phyloP scores from a whole-genome alignment of 1,140 invertebrate genomes.

The Leptinotarsa lineolata region DNA sequence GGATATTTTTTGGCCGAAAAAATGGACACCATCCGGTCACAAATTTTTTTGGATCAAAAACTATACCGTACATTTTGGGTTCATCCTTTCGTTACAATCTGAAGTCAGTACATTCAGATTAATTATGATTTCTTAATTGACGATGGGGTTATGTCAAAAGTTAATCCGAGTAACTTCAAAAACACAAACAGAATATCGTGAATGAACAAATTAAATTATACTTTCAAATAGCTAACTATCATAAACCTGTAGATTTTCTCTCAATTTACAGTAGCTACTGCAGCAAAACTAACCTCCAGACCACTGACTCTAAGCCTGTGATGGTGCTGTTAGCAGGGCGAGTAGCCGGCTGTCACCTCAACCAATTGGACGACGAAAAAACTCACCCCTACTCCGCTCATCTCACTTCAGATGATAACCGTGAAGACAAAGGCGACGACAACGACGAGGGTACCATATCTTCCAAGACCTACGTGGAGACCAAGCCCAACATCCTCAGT shows the following conservation, averaged over 20 bases:
- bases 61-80: too few relatives aligned
- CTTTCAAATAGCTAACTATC: background rate
- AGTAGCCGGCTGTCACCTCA: constrained; percentile 25
- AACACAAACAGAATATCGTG: too few relatives aligned
- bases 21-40: too few relatives aligned
- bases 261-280: background rate
- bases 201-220: background rate
- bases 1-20: too few relatives aligned
- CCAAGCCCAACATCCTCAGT: constrained; percentile 21
- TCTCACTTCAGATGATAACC: background rate
- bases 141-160: too few relatives aligned
- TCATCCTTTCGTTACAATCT: too few relatives aligned
- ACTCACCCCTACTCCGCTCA: background rate
- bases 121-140: too few relatives aligned
- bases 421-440: background rate
- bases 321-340: constrained; percentile 35
- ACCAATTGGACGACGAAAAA: background rate
- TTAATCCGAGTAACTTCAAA: too few relatives aligned
- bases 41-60: too few relatives aligned
- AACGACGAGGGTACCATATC: background rate
- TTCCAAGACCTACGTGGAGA: constrained; percentile 10
- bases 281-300: constrained; percentile 23
- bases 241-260: background rate
- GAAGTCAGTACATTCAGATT: too few relatives aligned
- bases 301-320: constrained; percentile 25